Evolutionary conservation across 2,797 vertebrate species (phyloP), one percentile per base, ranked within the genome.

Genomic region (Silurus aristotelis): DNA sequence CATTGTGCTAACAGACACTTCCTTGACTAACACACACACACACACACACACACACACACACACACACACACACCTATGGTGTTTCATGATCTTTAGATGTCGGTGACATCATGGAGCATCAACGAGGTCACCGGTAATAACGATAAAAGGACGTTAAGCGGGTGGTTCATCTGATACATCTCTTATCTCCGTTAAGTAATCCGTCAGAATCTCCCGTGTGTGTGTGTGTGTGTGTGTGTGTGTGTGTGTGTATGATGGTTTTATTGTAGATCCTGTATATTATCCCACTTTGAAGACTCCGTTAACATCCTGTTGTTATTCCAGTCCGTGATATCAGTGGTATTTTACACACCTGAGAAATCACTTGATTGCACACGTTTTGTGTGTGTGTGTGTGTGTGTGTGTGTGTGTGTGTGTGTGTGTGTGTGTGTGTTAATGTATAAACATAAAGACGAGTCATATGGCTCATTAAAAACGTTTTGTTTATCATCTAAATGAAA

Each of bases 131-230:
- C 58, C 84, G 52, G 87, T 88, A 89, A 90, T 90, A 90, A 90
- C 76, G 77, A 84, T 90, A 90, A 90, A 90, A 90, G 89, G 88
- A 86, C 85, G 77, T 86, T 90, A 90, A 90, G 88, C 87, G 80
- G 87, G 61, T 84, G n/a, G 22, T 85, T 82, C 84, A 76, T 83
- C 84, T 43, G 48, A 87, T 88, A 87, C 83, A 56, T 71, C 83
- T 88, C 67, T 90, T 60, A 88, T 86, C 84, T 87, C 78, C 71
- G 85, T 46, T 61, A 90, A 89, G 83, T 89, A 90, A 90, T 90
- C 87, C 82, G 86, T 82, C 84, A 83, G 81, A 81, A 84, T 73
- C 72, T 87, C 76, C 61, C 58, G 84, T 85, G 61, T 82, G 75
- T 85, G 79, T 67, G 73, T 60, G 83, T 67, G 77, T 43, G 25